Percentiles rank a stretch among this genome's conserved stretches.
phyloP scores from a whole-genome alignment of 37 sponge, comb jelly and placozoan species.

The Beroe forskalii region DNA sequence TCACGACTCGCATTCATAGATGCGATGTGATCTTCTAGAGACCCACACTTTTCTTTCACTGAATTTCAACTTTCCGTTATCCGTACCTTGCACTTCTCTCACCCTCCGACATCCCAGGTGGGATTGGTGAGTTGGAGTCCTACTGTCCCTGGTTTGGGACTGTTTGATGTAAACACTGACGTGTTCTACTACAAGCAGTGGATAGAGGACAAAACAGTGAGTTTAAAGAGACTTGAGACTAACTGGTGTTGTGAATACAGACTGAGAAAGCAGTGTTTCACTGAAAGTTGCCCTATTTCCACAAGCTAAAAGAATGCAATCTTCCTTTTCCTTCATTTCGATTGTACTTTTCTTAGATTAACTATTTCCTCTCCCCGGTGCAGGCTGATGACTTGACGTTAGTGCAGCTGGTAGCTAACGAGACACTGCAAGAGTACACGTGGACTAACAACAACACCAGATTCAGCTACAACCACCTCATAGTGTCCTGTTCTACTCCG shows the following conservation, averaged over 20 bases:
- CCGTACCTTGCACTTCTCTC: too few species aligned
- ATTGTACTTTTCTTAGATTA: not conserved
- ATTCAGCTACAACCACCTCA: not conserved
- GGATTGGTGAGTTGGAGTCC: not conserved
- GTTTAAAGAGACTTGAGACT: too few species aligned
- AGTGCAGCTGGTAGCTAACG: not conserved
- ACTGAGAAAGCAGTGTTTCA: too few species aligned
- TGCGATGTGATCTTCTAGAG: too few species aligned
- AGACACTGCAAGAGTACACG: not conserved
- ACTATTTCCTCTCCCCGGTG: too few species aligned
- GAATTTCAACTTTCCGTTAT: too few species aligned
- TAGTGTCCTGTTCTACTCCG: not conserved
- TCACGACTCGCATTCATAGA: too few species aligned
- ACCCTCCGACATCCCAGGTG: not conserved
- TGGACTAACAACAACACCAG: not conserved
- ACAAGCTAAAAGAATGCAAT: too few species aligned
- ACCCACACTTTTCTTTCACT: too few species aligned
- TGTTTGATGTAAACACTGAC: not conserved
- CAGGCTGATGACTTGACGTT: not conserved
- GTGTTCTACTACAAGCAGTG: not conserved
- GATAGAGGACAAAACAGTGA: not conserved
- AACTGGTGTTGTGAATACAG: too few species aligned
- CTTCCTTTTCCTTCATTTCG: too few species aligned
- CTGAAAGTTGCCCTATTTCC: too few species aligned
- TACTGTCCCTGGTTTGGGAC: not conserved